A percentile compares a stretch with the other conserved stretches of the same genome.
These are phyloP conservation scores for Epicauta chinensis DNA, from an alignment of 1,140 invertebrate genomes.

Conservation along the genomic window DNA sequence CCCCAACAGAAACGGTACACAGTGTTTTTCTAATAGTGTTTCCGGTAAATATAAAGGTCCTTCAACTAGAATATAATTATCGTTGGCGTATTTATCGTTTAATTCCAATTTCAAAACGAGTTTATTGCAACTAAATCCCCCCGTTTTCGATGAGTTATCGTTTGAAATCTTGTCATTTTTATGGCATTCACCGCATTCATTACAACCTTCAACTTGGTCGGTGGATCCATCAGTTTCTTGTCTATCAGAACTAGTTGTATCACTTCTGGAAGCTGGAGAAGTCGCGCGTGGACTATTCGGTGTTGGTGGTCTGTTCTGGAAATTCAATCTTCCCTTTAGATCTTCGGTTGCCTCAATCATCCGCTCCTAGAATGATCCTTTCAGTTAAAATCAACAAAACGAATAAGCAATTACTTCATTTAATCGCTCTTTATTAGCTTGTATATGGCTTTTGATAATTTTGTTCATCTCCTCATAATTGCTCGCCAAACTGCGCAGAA, in stretches of 20 bases:
- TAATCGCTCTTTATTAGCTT: constrained; percentile 30
- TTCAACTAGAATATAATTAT: constrained; percentile 27
- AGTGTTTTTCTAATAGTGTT: constrained; percentile 11
- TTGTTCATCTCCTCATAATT: constrained; percentile 28
- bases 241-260: too few species aligned
- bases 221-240: too few species aligned
- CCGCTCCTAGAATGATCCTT: constrained; percentile 15
- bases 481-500: constrained; percentile 32
- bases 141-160: background rate
- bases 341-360: constrained; percentile 21
- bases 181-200: too few species aligned
- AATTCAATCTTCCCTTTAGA: constrained; percentile 23
- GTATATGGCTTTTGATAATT: constrained; percentile 32
- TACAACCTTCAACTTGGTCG: too few species aligned
- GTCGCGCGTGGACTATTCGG: too few species aligned
- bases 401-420: constrained; percentile 22
- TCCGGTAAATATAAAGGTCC: constrained; percentile 24
- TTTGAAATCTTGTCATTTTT: too few species aligned
- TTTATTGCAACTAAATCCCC: background rate
- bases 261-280: too few species aligned
- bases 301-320: background rate
- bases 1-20: background rate
- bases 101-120: constrained; percentile 18
- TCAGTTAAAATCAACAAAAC: constrained; percentile 1
- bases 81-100: constrained; percentile 11